Evolutionary conservation across 2,797 vertebrate genomes (phyloP), one percentile per base, ranked within the genome.

Genomic region (Acipenser transmontanus): DNA sequence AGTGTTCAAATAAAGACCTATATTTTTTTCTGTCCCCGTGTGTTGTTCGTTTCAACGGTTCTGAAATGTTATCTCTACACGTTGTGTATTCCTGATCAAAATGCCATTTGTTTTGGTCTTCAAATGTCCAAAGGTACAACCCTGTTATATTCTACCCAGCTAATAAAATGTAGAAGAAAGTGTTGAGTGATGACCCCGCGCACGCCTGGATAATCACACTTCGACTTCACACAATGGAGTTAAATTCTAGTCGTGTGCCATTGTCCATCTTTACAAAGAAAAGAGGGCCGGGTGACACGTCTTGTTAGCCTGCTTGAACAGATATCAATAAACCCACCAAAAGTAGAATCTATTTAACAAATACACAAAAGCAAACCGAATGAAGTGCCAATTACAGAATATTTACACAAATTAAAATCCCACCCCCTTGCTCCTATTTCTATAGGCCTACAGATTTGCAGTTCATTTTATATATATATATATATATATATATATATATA

Each of bases 211-310:
- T 70, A 71, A 70, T 72, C 73, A 61, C 62, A 7, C 76, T 83
- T 75, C 80, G 77, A 52, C 68, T 75, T 74, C 84, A 81, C 74
- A 81, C 78, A 81, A 79, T 66, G 73, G 75, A 74, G 79, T 80
- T 80, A 80, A 66, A 78, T 79, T 77, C 80, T 80, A 73, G 80
- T 82, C 85, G 74, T 82, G 83, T 82, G 87, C 85, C 84, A 87
- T 87, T 90, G 88, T 91, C 80, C 79, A 80, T 85, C 83, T 77
- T 81, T 66, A 80, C 84, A 85, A 86, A 89, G 83, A 67, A 77
- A 81, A 81, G 77, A 72, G 66, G 20, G 62, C 75, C 77, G 82
- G 84, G 62, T 84, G 86, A 82, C 88, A 91, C 84, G 71, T 80
- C 80, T 71, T 72, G 77, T 79, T 76, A 82, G 78, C 77, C 78